These are phyloP conservation scores for Piliocolobus tephrosceles DNA, from an alignment of 2,113 vertebrate genomes.

Conservation along the genomic window DNA sequence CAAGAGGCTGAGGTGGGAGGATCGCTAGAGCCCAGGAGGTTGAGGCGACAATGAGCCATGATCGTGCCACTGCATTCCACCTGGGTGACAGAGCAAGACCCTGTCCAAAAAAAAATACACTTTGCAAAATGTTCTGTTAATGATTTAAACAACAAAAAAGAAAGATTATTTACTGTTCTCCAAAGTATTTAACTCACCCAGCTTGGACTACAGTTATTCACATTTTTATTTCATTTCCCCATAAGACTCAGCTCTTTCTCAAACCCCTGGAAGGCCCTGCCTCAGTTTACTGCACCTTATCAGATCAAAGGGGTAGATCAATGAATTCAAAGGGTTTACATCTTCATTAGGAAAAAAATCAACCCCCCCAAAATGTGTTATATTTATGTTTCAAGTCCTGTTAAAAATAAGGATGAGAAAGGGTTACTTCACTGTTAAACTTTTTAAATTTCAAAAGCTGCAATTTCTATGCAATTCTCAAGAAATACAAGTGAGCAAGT, in stretches of 20 bases:
- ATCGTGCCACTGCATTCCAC: neutral
- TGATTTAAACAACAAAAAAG: neutral
- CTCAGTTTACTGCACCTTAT: neutral
- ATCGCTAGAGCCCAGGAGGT: neutral
- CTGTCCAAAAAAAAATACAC: neutral
- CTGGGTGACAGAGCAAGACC: too few species aligned
- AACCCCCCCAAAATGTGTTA: neutral
- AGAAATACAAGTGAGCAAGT: neutral
- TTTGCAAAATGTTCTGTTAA: neutral
- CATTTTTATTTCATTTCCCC: neutral
- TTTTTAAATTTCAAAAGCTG: neutral
- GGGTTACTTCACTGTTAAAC: neutral
- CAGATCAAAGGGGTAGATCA: neutral
- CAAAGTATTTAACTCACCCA: neutral
- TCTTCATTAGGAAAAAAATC: neutral
- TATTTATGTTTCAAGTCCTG: neutral
- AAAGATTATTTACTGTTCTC: neutral
- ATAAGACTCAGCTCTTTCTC: neutral
- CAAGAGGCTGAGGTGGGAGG: neutral
- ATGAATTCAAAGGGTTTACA: neutral
- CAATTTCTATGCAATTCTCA: neutral
- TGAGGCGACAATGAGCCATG: neutral
- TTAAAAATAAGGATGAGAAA: conserved; percentile 5
- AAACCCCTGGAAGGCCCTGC: neutral
- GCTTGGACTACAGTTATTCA: neutral